phyloP scores from a whole-genome alignment of 1,140 invertebrate species.

The Meloidogyne exigua region DNA sequence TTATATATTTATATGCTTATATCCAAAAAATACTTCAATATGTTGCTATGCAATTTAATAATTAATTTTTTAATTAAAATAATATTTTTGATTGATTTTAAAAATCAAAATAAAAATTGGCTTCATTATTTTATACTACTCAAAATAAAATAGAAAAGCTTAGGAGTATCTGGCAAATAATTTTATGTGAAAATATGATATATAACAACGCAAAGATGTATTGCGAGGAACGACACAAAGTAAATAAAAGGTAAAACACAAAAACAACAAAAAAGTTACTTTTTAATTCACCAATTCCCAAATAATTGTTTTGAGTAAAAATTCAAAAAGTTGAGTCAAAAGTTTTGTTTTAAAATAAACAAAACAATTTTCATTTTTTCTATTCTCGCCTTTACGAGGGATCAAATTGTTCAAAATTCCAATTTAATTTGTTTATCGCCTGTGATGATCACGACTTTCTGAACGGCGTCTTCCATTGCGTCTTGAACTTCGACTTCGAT shows the following conservation, averaged over 20 bases:
- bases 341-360: too few relatives aligned
- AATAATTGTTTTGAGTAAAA: background rate
- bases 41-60: background rate
- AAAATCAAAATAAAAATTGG: too few relatives aligned
- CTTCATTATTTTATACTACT: too few relatives aligned
- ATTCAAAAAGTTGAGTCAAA: too few relatives aligned
- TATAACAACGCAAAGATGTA: background rate
- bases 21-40: background rate
- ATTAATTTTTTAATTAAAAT: too few relatives aligned
- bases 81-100: too few relatives aligned
- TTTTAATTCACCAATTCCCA: background rate
- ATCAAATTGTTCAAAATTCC: background rate
- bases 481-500: slow-evolving; percentile 19
- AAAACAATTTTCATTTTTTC: too few relatives aligned
- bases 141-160: background rate
- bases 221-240: background rate
- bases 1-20: background rate
- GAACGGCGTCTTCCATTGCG: slow-evolving; percentile 14
- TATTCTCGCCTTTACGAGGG: background rate
- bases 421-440: background rate
- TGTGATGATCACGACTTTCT: background rate
- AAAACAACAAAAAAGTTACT: background rate
- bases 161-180: background rate
- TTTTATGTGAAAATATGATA: background rate
- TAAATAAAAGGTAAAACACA: background rate